Base-by-base conservation (phyloP, 2,888 invertebrate genomes). In the Cybosia mesomella region DNA sequence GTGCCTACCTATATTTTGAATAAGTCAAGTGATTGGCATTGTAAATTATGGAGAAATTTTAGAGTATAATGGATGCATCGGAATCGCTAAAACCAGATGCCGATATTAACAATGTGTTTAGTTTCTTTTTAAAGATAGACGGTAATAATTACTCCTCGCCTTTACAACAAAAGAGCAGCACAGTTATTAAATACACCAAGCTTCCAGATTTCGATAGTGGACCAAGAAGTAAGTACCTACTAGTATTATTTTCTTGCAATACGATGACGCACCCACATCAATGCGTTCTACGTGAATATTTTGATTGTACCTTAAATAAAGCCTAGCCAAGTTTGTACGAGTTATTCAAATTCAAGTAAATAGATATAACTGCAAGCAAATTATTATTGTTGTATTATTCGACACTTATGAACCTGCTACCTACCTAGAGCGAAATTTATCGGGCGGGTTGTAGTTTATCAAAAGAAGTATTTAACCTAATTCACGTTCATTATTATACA, bases 151-250 rank as follows among this genome's bases (percentile, higher is more conserved):
- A 85, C 80, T 80, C 87, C n/a, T 66, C 75, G 32, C 71, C 79
- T 43, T 36, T 78, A 58, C 90, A 87, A 73, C 87, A 87, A 67
- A 92, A 85, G 76, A 88, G 78, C 77, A 89, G 77, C 74, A 88
- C 90, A 64, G 87, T 91, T 59, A 87, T 90, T 53, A 94, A 94
- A 76, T 94, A 92, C 74, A 92, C 94, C 10, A 92, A 92, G 79
- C 81, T 94, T 69, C 94, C 94, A 18, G 91, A 91, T 67, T 89
- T 87, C 66, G 91, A 92, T 66, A 82, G 85, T 66, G 87, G 87
- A 71, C 73, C 87, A 18, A 87, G 83, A 86, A 91, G 94, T 93
- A 88, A 81, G 85, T 65, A 62, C 21, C n/a, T n/a, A n/a, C n/a
- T 67, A 58, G 22, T 59, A 64, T 71, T 70, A 68, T 61, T 67